Base-by-base conservation (phyloP, 2,888 invertebrate species). In the Panopea generosa region DNA sequence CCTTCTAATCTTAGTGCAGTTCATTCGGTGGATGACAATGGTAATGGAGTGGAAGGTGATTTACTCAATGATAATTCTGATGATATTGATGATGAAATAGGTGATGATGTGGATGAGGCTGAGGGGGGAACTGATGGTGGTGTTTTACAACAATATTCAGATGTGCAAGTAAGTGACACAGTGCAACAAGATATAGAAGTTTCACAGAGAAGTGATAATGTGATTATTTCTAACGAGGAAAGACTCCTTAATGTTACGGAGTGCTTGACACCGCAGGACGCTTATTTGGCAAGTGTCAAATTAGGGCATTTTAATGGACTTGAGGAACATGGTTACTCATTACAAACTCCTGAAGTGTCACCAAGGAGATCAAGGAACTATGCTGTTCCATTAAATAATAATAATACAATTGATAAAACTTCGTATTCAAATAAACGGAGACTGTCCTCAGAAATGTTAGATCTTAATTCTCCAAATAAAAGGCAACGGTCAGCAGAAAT, bases 251-350 rank as follows among this genome's bases (percentile, higher is more conserved):
- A 80, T 65, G 72, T 72, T 16, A 80, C 80, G 11, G 80, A 77
- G 14, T n/a, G 50, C 16, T 61, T 80, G 20, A 80, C 76, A 27
- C 76, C 77, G 26, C 76, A 80, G 40, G 80, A 80, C 67, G 80
- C 80, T 16, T 80, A 80, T 38, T 62, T 76, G 22, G 65, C 76
- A n/a, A 80, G 80, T 67, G 59, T 80, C 1, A 66, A 70, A 70
- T 60, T 80, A 33, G 80, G 80, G n/a, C 80, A 80, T 68, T 80
- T 80, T 53, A 80, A 76, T 20, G 71, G 73, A 50, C 55, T 77
- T 6, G 77, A 77, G 20, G 77, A 77, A 38, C 77, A 77, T 66
- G 69, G 65, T 4, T 72, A 77, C 45, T 75, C 65, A 20, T 38
- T 49, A 22, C 60, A 40, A n/a, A 38, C 66, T 9, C 57, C 74